Evolutionary conservation across 2,888 invertebrate genomes (phyloP), one percentile per base, ranked within the genome.

Genomic region (Epistrophella euchroma): DNA sequence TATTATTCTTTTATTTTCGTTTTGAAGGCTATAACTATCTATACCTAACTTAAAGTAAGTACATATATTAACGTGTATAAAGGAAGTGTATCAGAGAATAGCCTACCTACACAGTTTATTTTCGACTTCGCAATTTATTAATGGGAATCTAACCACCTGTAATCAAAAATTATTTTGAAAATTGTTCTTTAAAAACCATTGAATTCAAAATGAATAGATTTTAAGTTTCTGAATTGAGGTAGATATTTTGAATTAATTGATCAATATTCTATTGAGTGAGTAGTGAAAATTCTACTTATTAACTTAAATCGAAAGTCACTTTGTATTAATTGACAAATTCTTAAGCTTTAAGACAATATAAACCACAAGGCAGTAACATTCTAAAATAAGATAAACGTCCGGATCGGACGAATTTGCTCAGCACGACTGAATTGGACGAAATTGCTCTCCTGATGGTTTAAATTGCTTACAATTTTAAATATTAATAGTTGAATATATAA

Each of bases 1-100:
- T 62, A 25, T 40, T n/a, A 19, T 13, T 25, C 43, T 64, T 28
- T 64, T 17, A n/a, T 25, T 62, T 62, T 64, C 11, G 2, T 64
- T 52, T 1, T 28, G 25, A 52, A 28, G 52, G 52, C 1, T 15
- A 2, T 50, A 15, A 13, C 13, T 50, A 13, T 25, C 6, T 22
- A 50, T 25, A 50, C 13, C 4, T 22, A 22, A 4, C 19, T 4
- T 2, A 22, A n/a, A n/a, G n/a, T n/a, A n/a, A 5, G 4, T 17
- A n/a, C 4, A 47, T 47, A 11, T 3, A 45, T 17, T 4, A 50
- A 50, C 22, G 5, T 22, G 50, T 50, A 13, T 25, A 50, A 50
- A 15, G 15, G 15, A 50, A 50, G 19, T 50, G 50, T 50, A 50
- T 50, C 22, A 22, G 22, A 1, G 15, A 25, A 50, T 50, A 13